A percentile compares a stretch with the other conserved stretches of the same genome.
Conservation (phyloP, 2,888 invertebrate genomes). For the Orthonevra nobilis region DNA sequence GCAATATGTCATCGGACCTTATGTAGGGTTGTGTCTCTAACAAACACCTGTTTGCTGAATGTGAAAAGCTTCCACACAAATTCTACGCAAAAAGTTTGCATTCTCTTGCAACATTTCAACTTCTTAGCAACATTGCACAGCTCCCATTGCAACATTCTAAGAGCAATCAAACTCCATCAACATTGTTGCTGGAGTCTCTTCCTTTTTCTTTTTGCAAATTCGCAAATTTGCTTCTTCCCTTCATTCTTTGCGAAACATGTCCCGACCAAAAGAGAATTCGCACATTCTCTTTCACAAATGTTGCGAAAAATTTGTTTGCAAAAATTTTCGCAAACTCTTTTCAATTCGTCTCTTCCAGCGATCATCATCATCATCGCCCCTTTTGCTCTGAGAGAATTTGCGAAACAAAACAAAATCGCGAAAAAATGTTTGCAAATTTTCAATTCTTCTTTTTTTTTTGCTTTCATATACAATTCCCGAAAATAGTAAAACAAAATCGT, state of each 20-base stretch:
- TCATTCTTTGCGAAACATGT: neutral
- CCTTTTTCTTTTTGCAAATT: slow-evolving; percentile 44
- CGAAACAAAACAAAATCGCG: slow-evolving; percentile 60
- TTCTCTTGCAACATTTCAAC: slow-evolving; percentile 52
- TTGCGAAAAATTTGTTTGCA: slow-evolving; percentile 30
- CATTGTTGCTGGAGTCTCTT: neutral
- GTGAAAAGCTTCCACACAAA: slow-evolving; percentile 49
- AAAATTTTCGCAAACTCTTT: slow-evolving; percentile 54
- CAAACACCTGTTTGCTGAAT: slow-evolving; percentile 72
- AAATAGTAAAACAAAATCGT: slow-evolving; percentile 46
- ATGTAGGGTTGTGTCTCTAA: slow-evolving; percentile 57
- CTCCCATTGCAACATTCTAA: slow-evolving; percentile 38
- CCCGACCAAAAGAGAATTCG: slow-evolving; percentile 6
- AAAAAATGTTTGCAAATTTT: slow-evolving; percentile 58
- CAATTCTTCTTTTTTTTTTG: slow-evolving; percentile 40
- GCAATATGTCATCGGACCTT: slow-evolving; percentile 48
- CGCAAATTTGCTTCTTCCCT: slow-evolving; percentile 11
- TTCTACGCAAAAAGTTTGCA: slow-evolving; percentile 50
- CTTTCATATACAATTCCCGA: too few species aligned
- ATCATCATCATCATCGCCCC: slow-evolving; percentile 42
- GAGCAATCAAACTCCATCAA: slow-evolving; percentile 17
- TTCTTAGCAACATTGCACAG: neutral
- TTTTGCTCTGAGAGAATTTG: slow-evolving; percentile 41
- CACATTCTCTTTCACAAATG: slow-evolving; percentile 13
- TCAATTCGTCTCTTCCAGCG: slow-evolving; percentile 7